Evolutionary conservation across 2,797 vertebrate genomes (phyloP), one percentile per base, ranked within the genome.

Genomic region (Enteromius afrohamiltoni): DNA sequence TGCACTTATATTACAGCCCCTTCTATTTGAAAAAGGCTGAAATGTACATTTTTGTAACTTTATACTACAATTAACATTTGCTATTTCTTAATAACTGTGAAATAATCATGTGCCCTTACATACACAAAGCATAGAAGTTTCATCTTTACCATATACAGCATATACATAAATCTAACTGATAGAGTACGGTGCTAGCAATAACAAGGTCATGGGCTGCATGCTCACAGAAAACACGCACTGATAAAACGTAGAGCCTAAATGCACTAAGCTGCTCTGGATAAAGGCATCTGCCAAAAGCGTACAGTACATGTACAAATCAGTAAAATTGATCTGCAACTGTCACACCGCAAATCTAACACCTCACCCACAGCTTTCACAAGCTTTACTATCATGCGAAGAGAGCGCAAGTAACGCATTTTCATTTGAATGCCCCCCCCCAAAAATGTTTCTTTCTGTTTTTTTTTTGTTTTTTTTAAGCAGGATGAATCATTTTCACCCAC

Each of bases 281-380:
- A 60, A 60, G 42, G 53, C 74, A 42, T 76, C 51, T 40, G 21
- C 34, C 34, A 58, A 75, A 58, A 40, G 73, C 73, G 58, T 42
- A 42, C 40, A 42, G 42, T 40, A 17, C 2, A 31, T 42, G 21
- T 42, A 76, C 60, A 76, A 76, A 76, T 76, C 74, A 1, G 53
- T 76, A 60, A 71, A 81, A 73, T 79, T 29, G 51, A 55, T 70
- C 74, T 60, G 23, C 23, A 62, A 77, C 58, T 64, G 40, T 26
- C 37, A 55, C 19, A 16, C 21, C 26, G 45, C 11, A 60, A 45
- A 80, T 58, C n/a, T 29, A 80, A 60, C 51, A 80, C 23, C 67
- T 60, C 37, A 80, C 47, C 53, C 23, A 31, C 68, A 47, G 76
- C 40, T 64, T 64, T 64, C 40, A 64, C 23, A 9, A 31, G 76